Conservation (phyloP, 1,140 invertebrate genomes). For the Maniola jurtina region DNA sequence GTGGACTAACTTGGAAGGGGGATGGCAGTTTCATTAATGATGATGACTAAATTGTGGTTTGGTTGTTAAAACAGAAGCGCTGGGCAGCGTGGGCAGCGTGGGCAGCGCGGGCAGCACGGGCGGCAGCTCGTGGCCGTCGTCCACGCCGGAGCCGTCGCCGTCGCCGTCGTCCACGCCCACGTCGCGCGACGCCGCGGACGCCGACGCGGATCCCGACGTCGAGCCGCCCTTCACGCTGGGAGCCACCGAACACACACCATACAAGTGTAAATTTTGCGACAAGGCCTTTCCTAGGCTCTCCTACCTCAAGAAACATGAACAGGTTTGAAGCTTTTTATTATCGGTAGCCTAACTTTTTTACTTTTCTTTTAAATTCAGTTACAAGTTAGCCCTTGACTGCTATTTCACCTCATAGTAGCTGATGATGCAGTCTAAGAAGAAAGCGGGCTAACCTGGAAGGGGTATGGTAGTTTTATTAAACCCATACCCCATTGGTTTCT, state of each 20-base stretch:
- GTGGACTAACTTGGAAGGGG: too few species aligned
- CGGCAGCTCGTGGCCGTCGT: slow-evolving; percentile 82
- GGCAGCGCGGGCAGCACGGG: slow-evolving; percentile 81
- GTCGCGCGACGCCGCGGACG: slow-evolving; percentile 79
- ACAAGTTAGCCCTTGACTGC: too few species aligned
- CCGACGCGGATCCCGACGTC: slow-evolving; percentile 73
- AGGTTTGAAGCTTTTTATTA: slow-evolving; percentile 80
- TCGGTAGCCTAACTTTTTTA: too few species aligned
- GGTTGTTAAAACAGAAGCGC: slow-evolving; percentile 78
- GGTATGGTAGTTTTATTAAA: too few species aligned
- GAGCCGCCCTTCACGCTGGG: slow-evolving; percentile 84
- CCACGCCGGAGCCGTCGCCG: slow-evolving; percentile 79
- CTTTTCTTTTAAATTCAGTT: too few species aligned
- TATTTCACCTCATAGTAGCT: too few species aligned
- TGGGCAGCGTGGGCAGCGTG: slow-evolving; percentile 83
- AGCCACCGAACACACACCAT: slow-evolving; percentile 87
- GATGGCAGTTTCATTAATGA: too few species aligned
- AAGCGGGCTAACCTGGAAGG: too few species aligned
- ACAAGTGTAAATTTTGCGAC: slow-evolving; percentile 94
- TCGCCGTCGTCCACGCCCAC: slow-evolving; percentile 82
- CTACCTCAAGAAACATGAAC: slow-evolving; percentile 95
- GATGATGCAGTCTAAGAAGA: too few species aligned
- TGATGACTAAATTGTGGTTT: not conserved
- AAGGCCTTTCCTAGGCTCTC: slow-evolving; percentile 92
- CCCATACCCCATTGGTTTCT: too few species aligned